Base-by-base conservation (phyloP, 2,797 vertebrate genomes). In the Euphonia xanthogaster region DNA sequence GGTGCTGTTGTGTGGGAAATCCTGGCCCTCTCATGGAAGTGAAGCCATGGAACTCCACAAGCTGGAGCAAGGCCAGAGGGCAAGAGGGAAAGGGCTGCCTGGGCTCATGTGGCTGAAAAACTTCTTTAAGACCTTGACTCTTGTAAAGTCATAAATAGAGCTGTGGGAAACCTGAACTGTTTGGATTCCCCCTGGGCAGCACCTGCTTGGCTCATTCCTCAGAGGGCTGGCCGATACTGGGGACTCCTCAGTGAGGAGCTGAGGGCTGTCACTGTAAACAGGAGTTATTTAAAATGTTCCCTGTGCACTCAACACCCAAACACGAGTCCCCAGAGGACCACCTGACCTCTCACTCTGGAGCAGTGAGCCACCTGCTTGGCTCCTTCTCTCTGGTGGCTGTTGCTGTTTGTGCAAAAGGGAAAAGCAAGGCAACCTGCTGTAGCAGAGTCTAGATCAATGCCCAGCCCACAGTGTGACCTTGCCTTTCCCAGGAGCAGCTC, bases 91-190 rank as follows among this genome's bases (percentile, higher is more conserved):
- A 58, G 73, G 75, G 30, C 48, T 91, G 85, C 75, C 65, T 20
- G 8, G 23, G 37, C 42, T 91, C n/a, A 53, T 22, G 50, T 2
- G 1, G 15, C 75, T 61, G 79, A 72, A 84, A 82, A 80, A 13
- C 23, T 30, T 63, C 71, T 91, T 67, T 33, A 90, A 88, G 73
- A n/a, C 73, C 61, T 89, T 73, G 78, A 35, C 72, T 47, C 61
- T 58, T 66, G 17, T 78, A 33, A 88, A 94, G 76, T 68, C 62
- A 35, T 37, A 94, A 95, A 84, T 58, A 88, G 61, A 30, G 23
- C 75, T 28, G 72, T 47, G 78, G 57, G 76, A 83, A 91, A 71
- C 61, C 35, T 80, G 67, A 91, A 72, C 76, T 58, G 47, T 50
- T 83, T 68, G 86, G 61, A 68, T 74, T 42, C n/a, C 39, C 87